These are phyloP conservation scores for Eumerus sabulonum DNA, from an alignment of 2,888 invertebrate genomes.

Conservation along the genomic window DNA sequence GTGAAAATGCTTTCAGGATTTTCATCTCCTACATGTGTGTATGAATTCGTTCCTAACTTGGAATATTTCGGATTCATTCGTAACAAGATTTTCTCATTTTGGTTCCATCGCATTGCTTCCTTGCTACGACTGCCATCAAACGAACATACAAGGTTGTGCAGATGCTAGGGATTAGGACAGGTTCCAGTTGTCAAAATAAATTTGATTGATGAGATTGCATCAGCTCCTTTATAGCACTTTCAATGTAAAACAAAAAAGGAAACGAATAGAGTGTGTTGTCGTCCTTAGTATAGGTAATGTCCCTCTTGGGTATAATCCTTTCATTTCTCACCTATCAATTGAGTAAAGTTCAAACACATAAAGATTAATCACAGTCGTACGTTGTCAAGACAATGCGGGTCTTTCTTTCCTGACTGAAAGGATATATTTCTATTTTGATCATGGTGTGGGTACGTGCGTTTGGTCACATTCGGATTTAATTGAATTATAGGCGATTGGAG, in stretches of 20 bases:
- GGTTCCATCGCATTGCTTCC: no score
- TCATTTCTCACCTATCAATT: slow-evolving; percentile 42
- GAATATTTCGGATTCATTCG: slow-evolving; percentile 12
- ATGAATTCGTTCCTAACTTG: slow-evolving; percentile 26
- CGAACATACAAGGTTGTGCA: slow-evolving; percentile 12
- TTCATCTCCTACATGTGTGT: slow-evolving; percentile 13
- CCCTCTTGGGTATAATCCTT: slow-evolving; percentile 51
- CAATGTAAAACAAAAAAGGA: background rate
- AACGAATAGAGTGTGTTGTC: background rate
- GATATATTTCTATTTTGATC: slow-evolving; percentile 21
- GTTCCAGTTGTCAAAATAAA: slow-evolving; percentile 64
- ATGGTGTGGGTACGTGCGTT: slow-evolving; percentile 33
- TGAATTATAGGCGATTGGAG: slow-evolving; percentile 10
- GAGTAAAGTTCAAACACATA: slow-evolving; percentile 42
- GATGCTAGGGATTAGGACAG: slow-evolving; percentile 55
- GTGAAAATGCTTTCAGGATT: slow-evolving; percentile 25
- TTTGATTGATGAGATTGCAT: slow-evolving; percentile 56
- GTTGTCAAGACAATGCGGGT: slow-evolving; percentile 32
- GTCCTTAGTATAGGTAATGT: slow-evolving; percentile 19
- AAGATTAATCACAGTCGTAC: slow-evolving; percentile 58
- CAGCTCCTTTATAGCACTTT: slow-evolving; percentile 2
- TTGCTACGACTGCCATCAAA: background rate
- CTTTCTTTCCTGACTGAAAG: slow-evolving; percentile 3
- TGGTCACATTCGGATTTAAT: slow-evolving; percentile 60
- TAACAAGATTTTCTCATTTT: no score